Evolutionary conservation across 2,888 invertebrate species (phyloP).

Genomic region (Hyppa rectilinea): DNA sequence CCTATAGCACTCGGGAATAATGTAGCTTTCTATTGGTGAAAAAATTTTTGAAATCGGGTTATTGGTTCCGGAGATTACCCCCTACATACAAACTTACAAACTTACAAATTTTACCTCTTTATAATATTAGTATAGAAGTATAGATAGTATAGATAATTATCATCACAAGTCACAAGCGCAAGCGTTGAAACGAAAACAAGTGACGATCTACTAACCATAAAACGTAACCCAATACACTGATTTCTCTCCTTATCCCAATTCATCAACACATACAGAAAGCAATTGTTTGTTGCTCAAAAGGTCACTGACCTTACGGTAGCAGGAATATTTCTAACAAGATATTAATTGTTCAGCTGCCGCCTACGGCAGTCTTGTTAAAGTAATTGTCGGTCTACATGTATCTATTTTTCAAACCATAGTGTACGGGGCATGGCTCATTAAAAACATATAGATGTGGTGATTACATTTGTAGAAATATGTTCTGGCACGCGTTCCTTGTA

Average conservation of each 20-base stretch:
- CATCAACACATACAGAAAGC: conserved; percentile 39
- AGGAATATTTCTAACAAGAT: conserved; percentile 63
- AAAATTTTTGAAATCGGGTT: too few relatives aligned
- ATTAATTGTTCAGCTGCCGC: conserved; percentile 68
- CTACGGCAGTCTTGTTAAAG: conserved; percentile 67
- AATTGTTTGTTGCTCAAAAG: conserved; percentile 51
- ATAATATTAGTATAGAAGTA: too few relatives aligned
- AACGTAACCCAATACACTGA: conserved; percentile 2
- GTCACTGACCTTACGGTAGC: conserved; percentile 67
- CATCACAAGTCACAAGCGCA: not conserved
- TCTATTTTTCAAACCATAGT: conserved; percentile 75
- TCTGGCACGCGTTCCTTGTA: conserved; percentile 43
- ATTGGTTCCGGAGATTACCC: too few relatives aligned
- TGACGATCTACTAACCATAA: not conserved
- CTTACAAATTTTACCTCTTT: too few relatives aligned
- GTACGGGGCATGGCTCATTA: conserved; percentile 70
- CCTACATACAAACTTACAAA: too few relatives aligned
- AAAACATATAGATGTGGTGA: conserved; percentile 57
- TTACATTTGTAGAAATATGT: conserved; percentile 44
- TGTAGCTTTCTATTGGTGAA: too few relatives aligned
- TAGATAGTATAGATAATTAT: too few relatives aligned
- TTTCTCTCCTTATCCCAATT: conserved; percentile 39
- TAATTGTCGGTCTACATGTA: conserved; percentile 70
- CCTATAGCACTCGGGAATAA: too few relatives aligned
- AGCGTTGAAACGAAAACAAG: not conserved